A percentile compares a stretch with the other conserved stretches of the same genome.
phyloP scores from a whole-genome alignment of 2,888 invertebrate genomes.

The Beris morrisii region DNA sequence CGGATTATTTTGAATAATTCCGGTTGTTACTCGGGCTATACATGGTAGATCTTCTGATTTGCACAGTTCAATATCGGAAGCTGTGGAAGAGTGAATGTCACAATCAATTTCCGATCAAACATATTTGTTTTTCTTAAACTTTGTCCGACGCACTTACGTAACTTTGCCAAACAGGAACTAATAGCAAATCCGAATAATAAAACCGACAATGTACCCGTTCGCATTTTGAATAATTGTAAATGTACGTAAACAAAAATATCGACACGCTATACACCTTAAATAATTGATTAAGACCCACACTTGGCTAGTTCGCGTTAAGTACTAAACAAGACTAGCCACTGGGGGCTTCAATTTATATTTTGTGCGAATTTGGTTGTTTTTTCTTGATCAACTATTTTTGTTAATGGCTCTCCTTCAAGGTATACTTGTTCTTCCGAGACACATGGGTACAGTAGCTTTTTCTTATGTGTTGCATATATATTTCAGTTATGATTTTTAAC shows the following conservation, averaged over 20 bases:
- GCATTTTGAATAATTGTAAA: constrained; percentile 8
- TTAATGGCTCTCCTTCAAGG: constrained; percentile 25
- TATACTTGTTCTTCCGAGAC: constrained; percentile 18
- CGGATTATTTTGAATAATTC: constrained; percentile 47
- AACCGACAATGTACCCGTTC: background rate
- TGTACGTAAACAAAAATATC: background rate
- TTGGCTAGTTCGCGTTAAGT: constrained; percentile 2
- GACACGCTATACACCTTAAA: background rate
- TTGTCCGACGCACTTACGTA: constrained; percentile 26
- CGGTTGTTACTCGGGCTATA: constrained; percentile 47
- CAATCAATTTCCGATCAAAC: background rate
- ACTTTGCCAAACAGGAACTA: constrained; percentile 25
- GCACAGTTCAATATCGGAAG: constrained; percentile 50
- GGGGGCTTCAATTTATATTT: constrained; percentile 31
- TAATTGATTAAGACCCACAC: constrained; percentile 18
- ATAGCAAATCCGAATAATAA: background rate
- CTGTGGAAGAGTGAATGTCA: constrained; percentile 34
- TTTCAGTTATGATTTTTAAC: too few relatives aligned
- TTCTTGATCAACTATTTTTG: constrained; percentile 4
- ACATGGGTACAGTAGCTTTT: background rate
- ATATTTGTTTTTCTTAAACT: background rate
- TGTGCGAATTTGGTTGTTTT: constrained; percentile 14
- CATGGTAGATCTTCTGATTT: constrained; percentile 49
- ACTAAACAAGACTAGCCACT: constrained; percentile 19
- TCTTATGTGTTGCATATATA: background rate